These are phyloP conservation scores for Limnodromus scolopaceus DNA, from an alignment of 2,797 vertebrate species.

Conservation along the genomic window DNA sequence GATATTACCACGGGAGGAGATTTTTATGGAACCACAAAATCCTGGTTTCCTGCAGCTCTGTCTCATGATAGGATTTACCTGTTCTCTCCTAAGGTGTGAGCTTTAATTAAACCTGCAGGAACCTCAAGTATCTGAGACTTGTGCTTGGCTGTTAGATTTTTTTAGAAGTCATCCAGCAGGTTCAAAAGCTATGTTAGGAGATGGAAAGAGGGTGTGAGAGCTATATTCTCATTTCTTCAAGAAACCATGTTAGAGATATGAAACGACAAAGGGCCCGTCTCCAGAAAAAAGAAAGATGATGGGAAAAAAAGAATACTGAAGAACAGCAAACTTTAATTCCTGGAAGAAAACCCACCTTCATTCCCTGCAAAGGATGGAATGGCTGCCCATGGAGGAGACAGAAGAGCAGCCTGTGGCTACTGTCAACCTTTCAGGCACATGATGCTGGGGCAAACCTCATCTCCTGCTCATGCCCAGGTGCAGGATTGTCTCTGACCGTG, in stretches of 20 bases:
- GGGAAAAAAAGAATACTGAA: neutral
- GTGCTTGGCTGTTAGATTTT: neutral
- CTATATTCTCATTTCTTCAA: neutral
- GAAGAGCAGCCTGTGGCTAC: neutral
- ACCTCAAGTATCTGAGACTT: neutral
- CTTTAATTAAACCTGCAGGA: neutral
- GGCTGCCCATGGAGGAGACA: neutral
- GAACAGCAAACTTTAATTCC: neutral
- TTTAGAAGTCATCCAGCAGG: neutral
- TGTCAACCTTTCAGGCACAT: accelerated
- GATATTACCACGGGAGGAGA: neutral
- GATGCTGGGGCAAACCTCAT: neutral
- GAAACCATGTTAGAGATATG: accelerated
- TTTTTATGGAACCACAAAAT: neutral
- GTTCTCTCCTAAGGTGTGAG: neutral
- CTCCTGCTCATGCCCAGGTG: accelerated
- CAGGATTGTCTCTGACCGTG: accelerated
- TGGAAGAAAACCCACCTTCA: neutral
- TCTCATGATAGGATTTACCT: neutral
- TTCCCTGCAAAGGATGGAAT: neutral
- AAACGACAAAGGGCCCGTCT: neutral
- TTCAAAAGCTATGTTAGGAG: neutral
- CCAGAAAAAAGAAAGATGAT: neutral
- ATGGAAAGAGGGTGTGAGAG: neutral
- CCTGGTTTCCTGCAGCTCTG: neutral